phyloP scores from a whole-genome alignment of 2,113 vertebrate genomes.

The Upupa epops region DNA sequence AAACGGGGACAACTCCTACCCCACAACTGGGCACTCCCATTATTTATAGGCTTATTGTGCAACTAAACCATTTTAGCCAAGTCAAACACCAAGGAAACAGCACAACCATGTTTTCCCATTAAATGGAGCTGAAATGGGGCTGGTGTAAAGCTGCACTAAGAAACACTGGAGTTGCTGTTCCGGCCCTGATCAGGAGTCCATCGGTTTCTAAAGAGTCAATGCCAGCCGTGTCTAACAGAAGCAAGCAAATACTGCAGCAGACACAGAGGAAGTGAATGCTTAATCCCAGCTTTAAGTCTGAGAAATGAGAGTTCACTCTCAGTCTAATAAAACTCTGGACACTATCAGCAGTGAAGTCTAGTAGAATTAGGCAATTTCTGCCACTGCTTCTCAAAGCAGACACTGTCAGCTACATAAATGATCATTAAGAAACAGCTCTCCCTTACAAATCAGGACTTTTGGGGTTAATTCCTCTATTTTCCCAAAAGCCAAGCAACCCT shows the following conservation, averaged over 20 bases:
- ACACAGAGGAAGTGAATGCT: slow-evolving; percentile 19
- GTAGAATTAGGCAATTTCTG: background rate
- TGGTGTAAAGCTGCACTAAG: background rate
- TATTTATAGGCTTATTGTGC: background rate
- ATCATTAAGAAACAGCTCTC: background rate
- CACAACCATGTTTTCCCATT: background rate
- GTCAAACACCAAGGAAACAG: background rate
- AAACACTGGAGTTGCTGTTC: background rate
- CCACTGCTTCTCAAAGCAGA: background rate
- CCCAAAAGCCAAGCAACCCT: background rate
- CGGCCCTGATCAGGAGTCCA: background rate
- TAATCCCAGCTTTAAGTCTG: slow-evolving; percentile 29
- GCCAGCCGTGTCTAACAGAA: background rate
- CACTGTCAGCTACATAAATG: background rate
- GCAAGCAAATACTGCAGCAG: background rate
- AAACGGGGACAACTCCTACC: background rate
- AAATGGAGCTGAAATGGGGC: background rate
- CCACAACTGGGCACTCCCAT: too few species aligned
- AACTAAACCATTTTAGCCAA: rapidly evolving
- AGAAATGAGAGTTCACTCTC: slow-evolving; percentile 28
- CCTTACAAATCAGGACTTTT: background rate
- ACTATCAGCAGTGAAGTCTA: background rate
- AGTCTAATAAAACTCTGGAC: slow-evolving; percentile 8
- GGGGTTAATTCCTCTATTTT: background rate
- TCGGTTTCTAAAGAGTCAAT: background rate